Conservation (phyloP, 1,140 invertebrate genomes). For the Lithobius niger region DNA sequence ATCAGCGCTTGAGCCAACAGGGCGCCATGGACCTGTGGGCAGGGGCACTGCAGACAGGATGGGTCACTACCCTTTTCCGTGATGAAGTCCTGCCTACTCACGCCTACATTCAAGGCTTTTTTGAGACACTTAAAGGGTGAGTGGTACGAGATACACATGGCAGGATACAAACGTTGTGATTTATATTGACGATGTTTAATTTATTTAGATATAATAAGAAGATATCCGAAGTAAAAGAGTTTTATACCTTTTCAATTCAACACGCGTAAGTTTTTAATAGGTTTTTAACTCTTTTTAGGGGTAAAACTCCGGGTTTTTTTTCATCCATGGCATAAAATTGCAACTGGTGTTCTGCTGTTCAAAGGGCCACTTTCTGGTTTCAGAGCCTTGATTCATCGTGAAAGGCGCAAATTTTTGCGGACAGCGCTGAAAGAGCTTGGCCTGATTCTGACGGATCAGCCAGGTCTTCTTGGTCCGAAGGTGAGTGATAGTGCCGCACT, state of each 20-base stretch:
- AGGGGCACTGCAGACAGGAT: slow-evolving; percentile 77
- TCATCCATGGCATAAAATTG: too few species aligned
- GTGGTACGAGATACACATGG: background rate
- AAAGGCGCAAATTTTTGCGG: slow-evolving; percentile 88
- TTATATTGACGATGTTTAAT: slow-evolving; percentile 13
- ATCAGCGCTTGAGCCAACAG: slow-evolving; percentile 52
- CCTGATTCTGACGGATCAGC: slow-evolving; percentile 92
- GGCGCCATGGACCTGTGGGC: slow-evolving; percentile 79
- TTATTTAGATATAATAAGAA: slow-evolving; percentile 57
- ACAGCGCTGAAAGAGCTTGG: slow-evolving; percentile 90
- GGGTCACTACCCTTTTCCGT: slow-evolving; percentile 86
- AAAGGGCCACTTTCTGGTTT: too few species aligned
- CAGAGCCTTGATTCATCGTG: slow-evolving; percentile 70
- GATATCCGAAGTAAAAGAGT: slow-evolving; percentile 87
- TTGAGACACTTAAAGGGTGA: slow-evolving; percentile 84
- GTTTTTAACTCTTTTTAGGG: too few species aligned
- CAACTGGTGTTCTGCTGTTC: too few species aligned
- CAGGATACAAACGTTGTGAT: background rate
- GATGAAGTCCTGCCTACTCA: slow-evolving; percentile 97
- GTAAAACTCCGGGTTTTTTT: too few species aligned
- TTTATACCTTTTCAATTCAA: slow-evolving; percentile 74
- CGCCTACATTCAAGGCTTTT: slow-evolving; percentile 80
- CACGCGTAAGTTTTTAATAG: slow-evolving; percentile 46
- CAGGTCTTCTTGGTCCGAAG: slow-evolving; percentile 91
- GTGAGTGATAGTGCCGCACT: slow-evolving; percentile 25